phyloP scores from a whole-genome alignment of 2,888 invertebrate species.

The Phengaris arion region DNA sequence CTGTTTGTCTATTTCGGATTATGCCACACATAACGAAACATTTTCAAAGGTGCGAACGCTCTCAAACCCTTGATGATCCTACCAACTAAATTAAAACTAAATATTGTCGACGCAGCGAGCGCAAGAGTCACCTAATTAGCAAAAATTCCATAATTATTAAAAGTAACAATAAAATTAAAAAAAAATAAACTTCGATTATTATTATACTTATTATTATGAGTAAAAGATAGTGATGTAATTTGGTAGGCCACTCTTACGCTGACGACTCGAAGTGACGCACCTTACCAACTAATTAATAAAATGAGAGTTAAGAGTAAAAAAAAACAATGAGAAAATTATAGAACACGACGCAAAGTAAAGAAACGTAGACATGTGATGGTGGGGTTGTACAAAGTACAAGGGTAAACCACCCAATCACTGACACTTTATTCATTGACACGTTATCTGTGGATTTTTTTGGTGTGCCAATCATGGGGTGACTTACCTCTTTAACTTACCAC shows the following conservation, averaged over 20 bases:
- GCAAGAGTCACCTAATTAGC: neutral
- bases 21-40: neutral
- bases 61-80: constrained; percentile 14
- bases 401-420: constrained; percentile 2
- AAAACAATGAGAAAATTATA: neutral
- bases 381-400: constrained; percentile 23
- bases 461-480: constrained; percentile 7
- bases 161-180: neutral
- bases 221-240: constrained; percentile 22
- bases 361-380: constrained; percentile 25
- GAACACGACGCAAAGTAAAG: constrained; percentile 20
- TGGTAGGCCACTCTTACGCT: neutral
- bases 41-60: constrained; percentile 14
- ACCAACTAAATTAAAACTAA: constrained; percentile 17
- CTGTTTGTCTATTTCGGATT: neutral
- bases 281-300: constrained; percentile 17
- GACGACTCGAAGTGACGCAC: neutral
- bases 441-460: constrained; percentile 8
- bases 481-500: constrained; percentile 32
- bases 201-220: constrained; percentile 4
- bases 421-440: constrained; percentile 4
- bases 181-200: neutral
- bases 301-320: neutral
- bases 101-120: neutral
- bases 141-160: neutral